Evolutionary conservation across 2,113 vertebrate genomes (phyloP), one percentile per base, ranked within the genome.

Genomic region (Halichoerus grypus): DNA sequence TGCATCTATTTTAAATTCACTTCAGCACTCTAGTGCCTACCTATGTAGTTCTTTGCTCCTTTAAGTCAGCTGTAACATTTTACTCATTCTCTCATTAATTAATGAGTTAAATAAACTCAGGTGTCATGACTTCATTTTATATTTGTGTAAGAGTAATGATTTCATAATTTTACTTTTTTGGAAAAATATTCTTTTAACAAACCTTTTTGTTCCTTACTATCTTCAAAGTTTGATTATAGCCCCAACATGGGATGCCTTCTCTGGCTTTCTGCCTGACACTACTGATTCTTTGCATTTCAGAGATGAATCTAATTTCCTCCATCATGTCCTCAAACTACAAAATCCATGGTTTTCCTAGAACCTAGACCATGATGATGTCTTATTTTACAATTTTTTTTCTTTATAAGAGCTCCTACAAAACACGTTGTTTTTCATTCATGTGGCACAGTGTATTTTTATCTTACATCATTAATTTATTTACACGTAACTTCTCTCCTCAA

Each of bases 71-170:
- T 53, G 22, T 63, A 91, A 87, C 19, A 59, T 80, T 8, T 69
- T 90, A 19, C 8, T 82, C 22, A 4, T 95, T 36, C 7, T 15
- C 21, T 88, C 72, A 93, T 71, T 72, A 94, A 72, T 28, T 67
- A 88, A 28, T 72, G 49, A 89, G 72, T 71, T 86, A 94, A 76
- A 69, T 67, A 57, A 80, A 82, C 9, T 76, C 53, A 55, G 65
- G 63, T 89, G 26, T 72, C 39, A 92, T 53, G 49, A 86, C 14
- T 51, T 81, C 55, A 93, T 59, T 95, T 90, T 53, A 69, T 79
- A 87, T 81, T 55, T 86, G 49, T 14, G 82, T 7, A 61, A 88
- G 21, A 96, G 74, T 80, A 42, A 90, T 69, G 26, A 96, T 69
- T 67, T 85, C 21, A 91, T 71, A 33, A 95, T 36, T 83, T 95